Conservation (phyloP, 1,140 invertebrate species). For the Drosophila neocordata region DNA sequence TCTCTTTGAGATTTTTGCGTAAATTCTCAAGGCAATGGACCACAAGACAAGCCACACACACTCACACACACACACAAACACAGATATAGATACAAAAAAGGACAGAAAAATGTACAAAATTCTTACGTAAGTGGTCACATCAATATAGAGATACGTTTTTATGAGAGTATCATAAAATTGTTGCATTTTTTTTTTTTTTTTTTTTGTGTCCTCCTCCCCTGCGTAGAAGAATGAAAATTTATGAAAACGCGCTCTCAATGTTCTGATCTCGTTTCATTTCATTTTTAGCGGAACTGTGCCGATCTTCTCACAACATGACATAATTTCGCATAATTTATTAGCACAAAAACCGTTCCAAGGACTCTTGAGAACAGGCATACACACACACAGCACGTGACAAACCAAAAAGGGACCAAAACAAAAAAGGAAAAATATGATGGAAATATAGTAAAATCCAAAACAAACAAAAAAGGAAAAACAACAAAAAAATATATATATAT, state of each 20-base stretch:
- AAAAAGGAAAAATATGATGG: constrained; percentile 16
- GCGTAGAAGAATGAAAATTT: constrained; percentile 51
- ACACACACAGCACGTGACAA: constrained; percentile 70
- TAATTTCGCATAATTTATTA: constrained; percentile 77
- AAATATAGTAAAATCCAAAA: constrained; percentile 17
- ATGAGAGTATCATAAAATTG: constrained; percentile 65
- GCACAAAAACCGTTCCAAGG: constrained; percentile 42
- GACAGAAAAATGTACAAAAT: constrained; percentile 53
- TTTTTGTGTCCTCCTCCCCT: not conserved
- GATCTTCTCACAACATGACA: constrained; percentile 63
- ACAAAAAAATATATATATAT: too few relatives aligned
- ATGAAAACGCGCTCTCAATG: constrained; percentile 70
- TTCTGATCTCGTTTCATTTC: constrained; percentile 78
- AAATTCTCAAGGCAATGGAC: constrained; percentile 62
- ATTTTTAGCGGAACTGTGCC: constrained; percentile 56
- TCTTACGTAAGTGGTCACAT: constrained; percentile 70
- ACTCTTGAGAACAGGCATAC: constrained; percentile 30
- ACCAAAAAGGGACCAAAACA: constrained; percentile 39
- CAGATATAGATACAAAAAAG: constrained; percentile 18
- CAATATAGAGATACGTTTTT: constrained; percentile 39
- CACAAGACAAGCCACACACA: not conserved
- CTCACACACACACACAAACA: constrained; percentile 18
- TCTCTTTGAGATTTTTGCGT: constrained; percentile 62
- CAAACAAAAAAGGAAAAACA: constrained; percentile 9
- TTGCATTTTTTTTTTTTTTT: constrained; percentile 42